Percentiles rank a stretch among this genome's conserved stretches.
Evolutionary conservation across 2,888 invertebrate genomes (phyloP).

Genomic region (Odontothrips loti): DNA sequence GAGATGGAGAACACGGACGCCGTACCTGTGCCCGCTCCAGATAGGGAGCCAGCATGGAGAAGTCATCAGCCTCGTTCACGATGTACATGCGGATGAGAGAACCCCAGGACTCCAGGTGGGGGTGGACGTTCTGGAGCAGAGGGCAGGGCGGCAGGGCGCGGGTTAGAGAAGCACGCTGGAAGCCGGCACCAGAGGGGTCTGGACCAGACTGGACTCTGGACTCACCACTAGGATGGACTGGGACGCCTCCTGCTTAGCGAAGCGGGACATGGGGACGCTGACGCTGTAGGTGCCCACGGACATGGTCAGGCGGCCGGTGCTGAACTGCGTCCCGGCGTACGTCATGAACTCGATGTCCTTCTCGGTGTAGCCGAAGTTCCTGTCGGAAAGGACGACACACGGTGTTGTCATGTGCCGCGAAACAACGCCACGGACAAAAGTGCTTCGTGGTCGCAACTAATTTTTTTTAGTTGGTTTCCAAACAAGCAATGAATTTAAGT

Average conservation of each 20-base stretch:
- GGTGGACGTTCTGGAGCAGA: background rate
- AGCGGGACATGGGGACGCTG: background rate
- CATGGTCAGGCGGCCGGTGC: background rate
- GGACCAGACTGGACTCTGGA: too few relatives aligned
- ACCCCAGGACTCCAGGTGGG: background rate
- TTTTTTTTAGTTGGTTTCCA: too few relatives aligned
- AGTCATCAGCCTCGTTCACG: background rate
- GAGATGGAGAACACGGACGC: too few relatives aligned
- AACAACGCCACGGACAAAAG: background rate
- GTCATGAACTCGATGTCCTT: background rate
- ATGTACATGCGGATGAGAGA: background rate
- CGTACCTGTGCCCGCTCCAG: too few relatives aligned
- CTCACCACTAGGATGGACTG: background rate
- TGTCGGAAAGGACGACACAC: background rate
- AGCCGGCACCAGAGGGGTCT: background rate
- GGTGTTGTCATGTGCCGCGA: background rate
- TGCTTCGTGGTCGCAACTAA: too few relatives aligned
- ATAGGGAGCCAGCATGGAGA: background rate
- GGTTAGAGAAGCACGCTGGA: background rate
- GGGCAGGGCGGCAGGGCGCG: background rate
- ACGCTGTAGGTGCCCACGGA: background rate
- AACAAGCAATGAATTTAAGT: too few relatives aligned
- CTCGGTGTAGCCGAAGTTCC: background rate
- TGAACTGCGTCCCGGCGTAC: background rate
- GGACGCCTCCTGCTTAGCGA: background rate